These are phyloP conservation scores for Aplocera efformata DNA, from an alignment of 2,888 invertebrate species.

Conservation along the genomic window DNA sequence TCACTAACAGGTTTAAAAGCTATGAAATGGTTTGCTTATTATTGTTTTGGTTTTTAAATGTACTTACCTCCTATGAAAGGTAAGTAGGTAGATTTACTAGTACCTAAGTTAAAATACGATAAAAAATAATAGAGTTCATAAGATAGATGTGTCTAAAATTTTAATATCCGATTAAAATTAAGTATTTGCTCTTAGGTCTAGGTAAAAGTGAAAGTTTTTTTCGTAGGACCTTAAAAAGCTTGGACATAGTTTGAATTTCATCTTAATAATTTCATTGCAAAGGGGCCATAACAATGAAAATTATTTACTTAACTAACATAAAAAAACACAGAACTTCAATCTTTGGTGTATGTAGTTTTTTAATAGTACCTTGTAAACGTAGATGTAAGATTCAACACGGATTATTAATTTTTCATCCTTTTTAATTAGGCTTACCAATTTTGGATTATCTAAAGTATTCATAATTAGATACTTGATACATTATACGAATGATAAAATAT, in stretches of 20 bases:
- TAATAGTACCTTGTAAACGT: conserved; percentile 18
- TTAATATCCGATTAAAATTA: conserved; percentile 39
- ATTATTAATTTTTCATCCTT: conserved; percentile 22
- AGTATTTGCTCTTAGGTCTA: conserved; percentile 61
- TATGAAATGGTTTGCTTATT: too few relatives aligned
- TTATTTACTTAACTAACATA: conserved; percentile 18
- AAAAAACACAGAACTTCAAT: conserved; percentile 23
- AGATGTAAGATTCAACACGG: conserved; percentile 33
- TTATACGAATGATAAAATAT: too few relatives aligned
- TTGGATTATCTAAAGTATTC: too few relatives aligned
- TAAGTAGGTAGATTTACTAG: conserved; percentile 63
- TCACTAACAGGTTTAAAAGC: too few relatives aligned
- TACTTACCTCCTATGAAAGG: conserved; percentile 44
- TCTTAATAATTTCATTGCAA: conserved; percentile 53
- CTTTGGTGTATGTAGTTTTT: conserved; percentile 16
- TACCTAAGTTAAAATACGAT: conserved; percentile 53
- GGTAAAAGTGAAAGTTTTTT: conserved; percentile 26
- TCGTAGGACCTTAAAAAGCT: conserved; percentile 51
- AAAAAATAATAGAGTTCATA: conserved; percentile 51
- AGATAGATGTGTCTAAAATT: conserved; percentile 48
- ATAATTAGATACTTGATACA: too few relatives aligned
- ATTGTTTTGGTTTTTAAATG: conserved; percentile 19
- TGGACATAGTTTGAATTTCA: conserved; percentile 34
- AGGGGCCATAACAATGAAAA: conserved; percentile 61
- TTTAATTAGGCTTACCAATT: too few relatives aligned